These are phyloP conservation scores for Buceros bicornis DNA, from an alignment of 2,797 vertebrate genomes.

Conservation along the genomic window DNA sequence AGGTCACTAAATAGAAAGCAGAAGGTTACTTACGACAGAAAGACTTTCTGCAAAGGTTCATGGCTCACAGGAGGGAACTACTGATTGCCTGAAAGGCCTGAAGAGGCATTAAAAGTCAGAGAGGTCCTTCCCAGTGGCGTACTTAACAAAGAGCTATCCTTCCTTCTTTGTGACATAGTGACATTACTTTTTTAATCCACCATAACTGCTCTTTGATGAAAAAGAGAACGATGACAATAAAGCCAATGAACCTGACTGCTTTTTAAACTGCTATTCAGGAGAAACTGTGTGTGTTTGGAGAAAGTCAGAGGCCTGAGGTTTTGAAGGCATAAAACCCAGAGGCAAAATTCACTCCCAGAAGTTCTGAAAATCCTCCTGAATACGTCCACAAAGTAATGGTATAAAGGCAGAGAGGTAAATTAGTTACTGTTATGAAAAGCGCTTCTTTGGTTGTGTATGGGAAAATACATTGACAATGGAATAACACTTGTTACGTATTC, in stretches of 20 bases:
- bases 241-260: conserved; percentile 55
- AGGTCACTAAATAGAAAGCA: conserved; percentile 73
- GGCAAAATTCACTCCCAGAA: not conserved
- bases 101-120: conserved; percentile 41
- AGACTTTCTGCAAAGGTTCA: conserved; percentile 68
- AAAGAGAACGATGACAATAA: conserved; percentile 54
- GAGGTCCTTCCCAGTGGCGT: not conserved
- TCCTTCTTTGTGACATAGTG: conserved; percentile 46
- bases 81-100: conserved; percentile 51
- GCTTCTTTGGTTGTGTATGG: not conserved
- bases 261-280: conserved; percentile 13
- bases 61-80: conserved; percentile 68
- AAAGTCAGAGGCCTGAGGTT: not conserved
- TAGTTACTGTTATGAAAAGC: not conserved
- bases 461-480: not conserved
- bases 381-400: not conserved
- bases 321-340: not conserved
- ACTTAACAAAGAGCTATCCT: conserved; percentile 37
- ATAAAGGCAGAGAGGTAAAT: not conserved
- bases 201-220: conserved; percentile 50
- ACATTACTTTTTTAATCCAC: conserved; percentile 69
- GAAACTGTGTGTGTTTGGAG: not conserved
- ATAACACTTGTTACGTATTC: not conserved
- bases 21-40: conserved; percentile 59
- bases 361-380: not conserved